phyloP scores from a whole-genome alignment of 2,113 vertebrate genomes.

The Vicugna pacos region DNA sequence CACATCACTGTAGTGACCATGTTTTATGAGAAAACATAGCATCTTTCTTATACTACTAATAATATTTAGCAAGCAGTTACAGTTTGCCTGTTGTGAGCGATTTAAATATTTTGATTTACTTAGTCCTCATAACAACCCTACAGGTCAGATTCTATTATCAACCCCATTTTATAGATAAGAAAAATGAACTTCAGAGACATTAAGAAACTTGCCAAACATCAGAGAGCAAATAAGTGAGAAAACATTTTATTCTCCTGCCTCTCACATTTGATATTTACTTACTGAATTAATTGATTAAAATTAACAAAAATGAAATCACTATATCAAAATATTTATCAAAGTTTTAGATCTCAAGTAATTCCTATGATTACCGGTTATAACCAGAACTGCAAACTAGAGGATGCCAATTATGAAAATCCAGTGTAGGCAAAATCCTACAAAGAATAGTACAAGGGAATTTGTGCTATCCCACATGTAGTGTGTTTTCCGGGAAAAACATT shows the following conservation, averaged over 20 bases:
- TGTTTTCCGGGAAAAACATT: neutral
- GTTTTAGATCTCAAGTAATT: neutral
- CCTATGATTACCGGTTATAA: neutral
- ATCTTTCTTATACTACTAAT: neutral
- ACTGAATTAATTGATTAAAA: conserved; percentile 25
- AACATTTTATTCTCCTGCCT: neutral
- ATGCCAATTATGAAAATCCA: neutral
- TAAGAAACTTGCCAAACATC: neutral
- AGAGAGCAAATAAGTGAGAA: neutral
- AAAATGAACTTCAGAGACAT: neutral
- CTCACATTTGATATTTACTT: neutral
- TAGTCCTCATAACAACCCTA: neutral
- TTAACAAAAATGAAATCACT: neutral
- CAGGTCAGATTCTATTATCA: neutral
- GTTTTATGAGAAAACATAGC: neutral
- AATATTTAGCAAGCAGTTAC: neutral
- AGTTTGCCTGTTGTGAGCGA: neutral
- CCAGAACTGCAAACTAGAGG: neutral
- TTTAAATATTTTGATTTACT: neutral
- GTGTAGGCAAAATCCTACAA: neutral
- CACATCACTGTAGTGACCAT: neutral
- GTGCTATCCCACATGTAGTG: neutral
- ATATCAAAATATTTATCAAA: conserved; percentile 5
- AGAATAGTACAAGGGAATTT: neutral
- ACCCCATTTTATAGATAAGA: neutral